Percentiles rank a stretch among this genome's conserved stretches.
phyloP scores from a whole-genome alignment of 2,113 vertebrate species.

The Erpornis zantholeuca region DNA sequence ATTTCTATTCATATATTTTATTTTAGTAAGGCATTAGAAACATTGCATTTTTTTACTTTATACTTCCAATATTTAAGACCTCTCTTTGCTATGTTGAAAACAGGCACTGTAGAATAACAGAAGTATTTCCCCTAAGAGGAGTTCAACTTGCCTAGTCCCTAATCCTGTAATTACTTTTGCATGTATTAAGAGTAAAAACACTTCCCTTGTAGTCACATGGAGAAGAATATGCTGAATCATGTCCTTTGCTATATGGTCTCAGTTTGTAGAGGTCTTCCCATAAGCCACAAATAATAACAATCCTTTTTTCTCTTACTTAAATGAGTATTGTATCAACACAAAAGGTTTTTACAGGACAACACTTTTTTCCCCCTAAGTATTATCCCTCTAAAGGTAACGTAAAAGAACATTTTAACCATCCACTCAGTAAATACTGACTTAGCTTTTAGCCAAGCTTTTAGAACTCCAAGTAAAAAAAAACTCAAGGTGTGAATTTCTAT shows the following conservation, averaged over 20 bases:
- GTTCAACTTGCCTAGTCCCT: background rate
- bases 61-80: background rate
- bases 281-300: background rate
- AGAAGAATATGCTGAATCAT: background rate
- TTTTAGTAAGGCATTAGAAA: background rate
- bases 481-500: background rate
- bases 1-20: background rate
- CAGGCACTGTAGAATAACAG: background rate
- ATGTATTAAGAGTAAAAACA: background rate
- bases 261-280: background rate
- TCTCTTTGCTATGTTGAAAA: background rate
- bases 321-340: background rate
- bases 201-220: background rate
- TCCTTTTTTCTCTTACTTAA: background rate
- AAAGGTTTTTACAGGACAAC: background rate
- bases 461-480: background rate
- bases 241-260: background rate
- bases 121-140: background rate
- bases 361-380: background rate
- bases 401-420: background rate
- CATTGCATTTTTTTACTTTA: background rate
- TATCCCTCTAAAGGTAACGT: background rate
- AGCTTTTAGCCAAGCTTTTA: background rate
- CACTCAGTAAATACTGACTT: background rate
- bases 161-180: background rate